These are phyloP conservation scores for Epizoanthus stellaris DNA, from an alignment of 92 coral and sea anemone species.

Conservation along the genomic window DNA sequence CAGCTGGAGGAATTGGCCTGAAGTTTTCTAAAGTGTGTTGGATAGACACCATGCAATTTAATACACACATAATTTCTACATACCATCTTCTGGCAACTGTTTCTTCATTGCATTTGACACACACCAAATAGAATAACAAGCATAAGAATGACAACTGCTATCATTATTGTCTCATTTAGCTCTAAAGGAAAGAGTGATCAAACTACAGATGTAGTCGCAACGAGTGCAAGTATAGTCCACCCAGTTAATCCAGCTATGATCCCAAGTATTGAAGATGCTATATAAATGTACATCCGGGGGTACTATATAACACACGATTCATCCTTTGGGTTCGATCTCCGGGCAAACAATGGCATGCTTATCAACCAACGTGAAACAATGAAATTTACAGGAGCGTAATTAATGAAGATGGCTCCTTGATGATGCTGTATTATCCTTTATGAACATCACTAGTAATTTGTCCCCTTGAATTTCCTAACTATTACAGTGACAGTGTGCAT, in stretches of 20 bases:
- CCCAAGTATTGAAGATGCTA: slow-evolving; percentile 55
- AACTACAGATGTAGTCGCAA: slow-evolving; percentile 52
- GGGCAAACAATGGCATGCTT: slow-evolving; percentile 32
- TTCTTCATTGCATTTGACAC: too few species aligned
- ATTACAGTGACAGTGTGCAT: neutral
- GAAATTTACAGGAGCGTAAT: slow-evolving; percentile 50
- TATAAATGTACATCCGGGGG: slow-evolving; percentile 62
- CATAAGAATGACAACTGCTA: too few species aligned
- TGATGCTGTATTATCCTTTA: slow-evolving; percentile 57
- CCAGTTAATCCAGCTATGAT: neutral
- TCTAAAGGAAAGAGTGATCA: slow-evolving; percentile 48
- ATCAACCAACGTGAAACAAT: slow-evolving; percentile 42
- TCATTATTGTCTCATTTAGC: neutral
- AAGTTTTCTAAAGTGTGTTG: too few species aligned
- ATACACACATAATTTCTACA: too few species aligned
- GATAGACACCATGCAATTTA: too few species aligned
- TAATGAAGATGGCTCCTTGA: slow-evolving; percentile 45
- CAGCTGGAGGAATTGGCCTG: too few species aligned
- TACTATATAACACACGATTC: slow-evolving; percentile 51
- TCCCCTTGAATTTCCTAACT: slow-evolving; percentile 18
- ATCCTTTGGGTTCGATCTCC: slow-evolving; percentile 54
- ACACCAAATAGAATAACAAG: too few species aligned
- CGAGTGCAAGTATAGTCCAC: slow-evolving; percentile 22
- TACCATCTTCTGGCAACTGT: too few species aligned
- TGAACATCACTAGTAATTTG: slow-evolving; percentile 47